Conservation (phyloP, 2,888 invertebrate species). For the Diarsia mendica region DNA sequence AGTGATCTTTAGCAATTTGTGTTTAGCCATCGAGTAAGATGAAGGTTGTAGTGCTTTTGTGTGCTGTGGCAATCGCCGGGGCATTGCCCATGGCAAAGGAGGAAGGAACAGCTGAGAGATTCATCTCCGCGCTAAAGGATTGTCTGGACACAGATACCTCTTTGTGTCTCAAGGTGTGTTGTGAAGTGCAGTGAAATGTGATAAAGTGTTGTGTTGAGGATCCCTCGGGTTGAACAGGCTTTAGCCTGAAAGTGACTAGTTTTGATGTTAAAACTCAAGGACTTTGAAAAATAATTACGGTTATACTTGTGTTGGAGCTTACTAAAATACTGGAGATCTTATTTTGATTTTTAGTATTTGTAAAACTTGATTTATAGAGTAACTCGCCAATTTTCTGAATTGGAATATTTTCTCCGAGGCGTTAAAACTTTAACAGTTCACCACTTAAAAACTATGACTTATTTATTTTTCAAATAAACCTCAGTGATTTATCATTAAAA, state of each 20-base stretch:
- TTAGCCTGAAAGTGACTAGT: slow-evolving; percentile 37
- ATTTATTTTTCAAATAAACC: slow-evolving; percentile 52
- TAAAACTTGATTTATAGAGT: slow-evolving; percentile 6
- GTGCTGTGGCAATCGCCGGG: slow-evolving; percentile 78
- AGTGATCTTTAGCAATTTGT: slow-evolving; percentile 85
- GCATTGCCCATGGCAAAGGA: slow-evolving; percentile 85
- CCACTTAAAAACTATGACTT: background rate
- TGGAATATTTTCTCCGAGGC: background rate
- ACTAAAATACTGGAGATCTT: slow-evolving; percentile 12
- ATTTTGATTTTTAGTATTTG: background rate
- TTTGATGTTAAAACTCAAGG: slow-evolving; percentile 55
- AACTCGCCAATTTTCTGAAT: slow-evolving; percentile 9
- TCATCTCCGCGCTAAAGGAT: slow-evolving; percentile 90
- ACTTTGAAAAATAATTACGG: slow-evolving; percentile 63
- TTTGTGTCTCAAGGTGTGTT: slow-evolving; percentile 94
- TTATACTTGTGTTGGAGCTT: slow-evolving; percentile 37
- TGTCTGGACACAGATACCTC: slow-evolving; percentile 93
- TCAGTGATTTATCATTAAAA: slow-evolving; percentile 43
- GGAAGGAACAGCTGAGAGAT: slow-evolving; percentile 81
- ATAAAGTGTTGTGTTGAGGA: slow-evolving; percentile 65
- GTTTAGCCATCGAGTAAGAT: slow-evolving; percentile 81
- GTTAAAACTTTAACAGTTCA: background rate
- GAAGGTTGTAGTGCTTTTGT: slow-evolving; percentile 83
- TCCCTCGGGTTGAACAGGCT: slow-evolving; percentile 59
- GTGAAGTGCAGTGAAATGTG: slow-evolving; percentile 79